Evolutionary conservation across 2,888 invertebrate species (phyloP).

Genomic region (Harpalus rufipes): DNA sequence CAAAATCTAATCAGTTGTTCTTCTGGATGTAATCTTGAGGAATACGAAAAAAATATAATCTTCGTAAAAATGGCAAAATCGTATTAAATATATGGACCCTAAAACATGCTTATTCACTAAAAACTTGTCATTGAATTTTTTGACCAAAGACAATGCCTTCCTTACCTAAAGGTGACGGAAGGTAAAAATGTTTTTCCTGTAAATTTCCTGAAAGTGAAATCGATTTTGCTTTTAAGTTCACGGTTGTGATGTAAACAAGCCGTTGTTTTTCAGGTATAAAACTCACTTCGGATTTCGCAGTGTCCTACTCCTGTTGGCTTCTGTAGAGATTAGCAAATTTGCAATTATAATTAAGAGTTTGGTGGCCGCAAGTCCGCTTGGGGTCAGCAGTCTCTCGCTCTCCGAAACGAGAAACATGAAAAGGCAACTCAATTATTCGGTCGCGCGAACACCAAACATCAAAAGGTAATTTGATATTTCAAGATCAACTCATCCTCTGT

Average conservation of each 20-base stretch:
- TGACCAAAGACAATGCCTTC: too few relatives aligned
- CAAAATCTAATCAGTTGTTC: too few relatives aligned
- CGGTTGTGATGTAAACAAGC: background rate
- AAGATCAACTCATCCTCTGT: constrained; percentile 18
- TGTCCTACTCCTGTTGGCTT: constrained; percentile 32
- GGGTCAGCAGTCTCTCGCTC: constrained; percentile 21
- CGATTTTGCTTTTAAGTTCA: background rate
- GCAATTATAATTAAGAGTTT: constrained; percentile 59
- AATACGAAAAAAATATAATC: too few relatives aligned
- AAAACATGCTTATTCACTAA: too few relatives aligned
- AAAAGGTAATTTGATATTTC: constrained; percentile 64
- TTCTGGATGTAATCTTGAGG: too few relatives aligned
- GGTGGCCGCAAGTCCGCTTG: constrained; percentile 23
- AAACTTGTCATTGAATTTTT: too few relatives aligned
- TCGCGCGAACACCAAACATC: constrained; percentile 57
- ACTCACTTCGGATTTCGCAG: background rate
- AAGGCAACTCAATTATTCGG: constrained; percentile 54
- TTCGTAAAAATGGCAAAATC: too few relatives aligned
- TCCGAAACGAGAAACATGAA: constrained; percentile 29
- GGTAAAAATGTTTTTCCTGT: background rate
- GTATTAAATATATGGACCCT: too few relatives aligned
- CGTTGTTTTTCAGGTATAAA: background rate
- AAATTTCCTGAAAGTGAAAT: background rate
- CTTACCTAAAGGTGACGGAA: too few relatives aligned
- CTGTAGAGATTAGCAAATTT: constrained; percentile 58